Percentiles rank a stretch among this genome's conserved stretches.
Evolutionary conservation across 2,797 vertebrate species (phyloP).

Genomic region (Menidia menidia): DNA sequence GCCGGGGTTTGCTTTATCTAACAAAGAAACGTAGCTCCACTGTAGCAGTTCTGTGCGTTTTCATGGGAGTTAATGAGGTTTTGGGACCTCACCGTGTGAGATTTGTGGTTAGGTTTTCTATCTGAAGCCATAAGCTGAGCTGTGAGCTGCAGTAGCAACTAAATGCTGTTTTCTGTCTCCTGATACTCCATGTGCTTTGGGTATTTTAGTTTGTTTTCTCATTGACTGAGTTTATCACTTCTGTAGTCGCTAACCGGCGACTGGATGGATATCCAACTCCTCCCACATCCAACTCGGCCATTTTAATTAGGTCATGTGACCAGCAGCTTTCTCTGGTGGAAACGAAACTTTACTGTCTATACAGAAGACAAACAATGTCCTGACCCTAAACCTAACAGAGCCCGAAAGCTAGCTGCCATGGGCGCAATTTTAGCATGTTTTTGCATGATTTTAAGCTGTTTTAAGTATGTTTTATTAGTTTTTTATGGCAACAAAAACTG

Average conservation of each 20-base stretch:
- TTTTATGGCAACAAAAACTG: too few relatives aligned
- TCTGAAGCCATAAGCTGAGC: slow-evolving; percentile 68
- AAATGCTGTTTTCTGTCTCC: slow-evolving; percentile 29
- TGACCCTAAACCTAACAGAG: too few relatives aligned
- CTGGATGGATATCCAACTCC: neutral
- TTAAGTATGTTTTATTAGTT: too few relatives aligned
- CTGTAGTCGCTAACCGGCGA: slow-evolving; percentile 11
- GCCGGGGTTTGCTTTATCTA: slow-evolving; percentile 19
- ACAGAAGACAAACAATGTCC: too few relatives aligned
- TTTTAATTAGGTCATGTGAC: too few relatives aligned
- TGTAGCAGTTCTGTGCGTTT: slow-evolving; percentile 53
- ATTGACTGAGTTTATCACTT: neutral
- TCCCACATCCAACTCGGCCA: too few relatives aligned
- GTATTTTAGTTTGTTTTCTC: slow-evolving; percentile 1
- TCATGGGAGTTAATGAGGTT: slow-evolving; percentile 22
- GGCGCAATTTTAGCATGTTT: too few relatives aligned
- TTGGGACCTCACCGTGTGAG: slow-evolving; percentile 21
- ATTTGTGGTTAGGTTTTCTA: slow-evolving; percentile 37
- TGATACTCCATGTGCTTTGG: neutral
- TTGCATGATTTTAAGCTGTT: too few relatives aligned
- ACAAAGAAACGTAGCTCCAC: slow-evolving; percentile 53
- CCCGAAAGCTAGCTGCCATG: too few relatives aligned
- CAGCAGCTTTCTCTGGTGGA: too few relatives aligned
- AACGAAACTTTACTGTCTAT: too few relatives aligned
- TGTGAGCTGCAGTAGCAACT: slow-evolving; percentile 52